These are phyloP conservation scores for Melanostoma scalare DNA, from an alignment of 2,888 invertebrate genomes.

Conservation along the genomic window DNA sequence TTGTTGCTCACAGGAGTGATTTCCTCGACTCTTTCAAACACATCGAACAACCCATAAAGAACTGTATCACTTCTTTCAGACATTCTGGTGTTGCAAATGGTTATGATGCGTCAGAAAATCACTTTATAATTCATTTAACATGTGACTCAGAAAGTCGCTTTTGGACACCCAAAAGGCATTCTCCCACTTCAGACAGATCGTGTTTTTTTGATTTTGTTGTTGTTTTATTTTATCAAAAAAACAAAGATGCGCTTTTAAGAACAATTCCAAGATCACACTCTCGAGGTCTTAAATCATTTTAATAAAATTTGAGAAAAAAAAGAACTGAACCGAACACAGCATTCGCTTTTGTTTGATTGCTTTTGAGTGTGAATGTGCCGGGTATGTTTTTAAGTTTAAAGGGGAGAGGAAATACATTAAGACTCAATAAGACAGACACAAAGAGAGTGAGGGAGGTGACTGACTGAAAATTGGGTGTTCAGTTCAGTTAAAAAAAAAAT, in stretches of 20 bases:
- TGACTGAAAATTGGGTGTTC: slow-evolving; percentile 70
- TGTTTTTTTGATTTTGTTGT: slow-evolving; percentile 44
- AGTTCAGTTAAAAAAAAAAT: slow-evolving; percentile 20
- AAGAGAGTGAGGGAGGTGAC: slow-evolving; percentile 50
- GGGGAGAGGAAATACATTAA: slow-evolving; percentile 53
- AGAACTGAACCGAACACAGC: slow-evolving; percentile 54
- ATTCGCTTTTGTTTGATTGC: slow-evolving; percentile 68
- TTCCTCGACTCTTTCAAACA: not conserved
- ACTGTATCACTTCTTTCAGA: slow-evolving; percentile 73
- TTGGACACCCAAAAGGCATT: slow-evolving; percentile 12
- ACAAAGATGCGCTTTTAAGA: slow-evolving; percentile 73
- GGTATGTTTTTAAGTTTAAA: slow-evolving; percentile 41
- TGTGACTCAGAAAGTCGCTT: slow-evolving; percentile 73
- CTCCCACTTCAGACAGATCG: slow-evolving; percentile 25
- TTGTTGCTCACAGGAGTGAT: not conserved
- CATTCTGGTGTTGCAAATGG: slow-evolving; percentile 81
- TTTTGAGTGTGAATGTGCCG: slow-evolving; percentile 52
- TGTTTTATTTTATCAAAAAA: slow-evolving; percentile 16
- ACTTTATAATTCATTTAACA: slow-evolving; percentile 80
- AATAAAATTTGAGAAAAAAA: slow-evolving; percentile 76
- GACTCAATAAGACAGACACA: slow-evolving; percentile 50
- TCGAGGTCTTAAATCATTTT: slow-evolving; percentile 79
- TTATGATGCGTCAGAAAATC: slow-evolving; percentile 81
- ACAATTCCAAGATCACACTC: slow-evolving; percentile 74
- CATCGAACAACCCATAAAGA: not conserved